Conservation (phyloP, 2,113 vertebrate genomes). For the Elephas maximus region DNA sequence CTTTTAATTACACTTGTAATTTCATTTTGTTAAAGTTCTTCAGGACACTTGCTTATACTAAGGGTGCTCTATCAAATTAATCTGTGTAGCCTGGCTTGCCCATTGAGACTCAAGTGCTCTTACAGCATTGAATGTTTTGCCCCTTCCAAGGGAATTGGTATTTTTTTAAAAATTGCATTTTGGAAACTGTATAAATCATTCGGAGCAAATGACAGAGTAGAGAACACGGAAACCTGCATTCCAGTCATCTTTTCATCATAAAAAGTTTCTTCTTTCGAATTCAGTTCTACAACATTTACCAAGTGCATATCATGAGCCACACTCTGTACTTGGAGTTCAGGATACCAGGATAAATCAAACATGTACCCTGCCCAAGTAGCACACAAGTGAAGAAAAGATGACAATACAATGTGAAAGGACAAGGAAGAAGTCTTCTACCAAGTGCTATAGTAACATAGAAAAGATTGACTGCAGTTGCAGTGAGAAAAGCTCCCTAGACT, state of each 20-base stretch:
- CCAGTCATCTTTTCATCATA: not conserved
- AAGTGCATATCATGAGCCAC: not conserved
- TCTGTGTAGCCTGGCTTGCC: not conserved
- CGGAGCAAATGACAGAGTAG: not conserved
- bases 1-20: slow-evolving; percentile 23
- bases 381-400: not conserved
- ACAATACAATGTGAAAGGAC: not conserved
- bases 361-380: fast-evolving
- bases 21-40: slow-evolving; percentile 45
- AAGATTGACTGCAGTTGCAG: not conserved
- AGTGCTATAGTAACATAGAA: not conserved
- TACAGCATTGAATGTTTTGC: not conserved
- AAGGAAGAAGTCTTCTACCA: not conserved
- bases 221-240: not conserved
- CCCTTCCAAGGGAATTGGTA: not conserved
- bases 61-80: slow-evolving; percentile 16
- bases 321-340: not conserved
- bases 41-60: slow-evolving; percentile 37
- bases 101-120: slow-evolving; percentile 2
- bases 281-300: not conserved
- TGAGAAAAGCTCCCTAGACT: not conserved
- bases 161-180: not conserved
- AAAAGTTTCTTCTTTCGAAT: not conserved
- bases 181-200: slow-evolving; percentile 29
- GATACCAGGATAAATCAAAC: not conserved